Evolutionary conservation across 1,140 invertebrate genomes (phyloP).

Genomic region (Nephila pilipes): DNA sequence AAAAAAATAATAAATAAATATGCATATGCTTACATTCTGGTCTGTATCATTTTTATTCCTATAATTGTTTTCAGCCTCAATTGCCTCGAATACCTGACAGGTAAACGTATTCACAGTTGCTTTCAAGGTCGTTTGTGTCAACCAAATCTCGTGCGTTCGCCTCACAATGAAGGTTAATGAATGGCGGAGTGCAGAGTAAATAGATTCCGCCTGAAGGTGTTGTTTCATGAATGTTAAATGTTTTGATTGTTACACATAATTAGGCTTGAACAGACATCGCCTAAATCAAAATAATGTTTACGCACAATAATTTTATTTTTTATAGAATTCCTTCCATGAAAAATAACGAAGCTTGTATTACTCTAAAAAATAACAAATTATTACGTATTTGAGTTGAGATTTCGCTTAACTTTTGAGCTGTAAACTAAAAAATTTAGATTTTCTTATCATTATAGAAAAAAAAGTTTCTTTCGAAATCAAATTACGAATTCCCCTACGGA

Average conservation of each 20-base stretch:
- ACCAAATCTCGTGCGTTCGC: not conserved
- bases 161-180: not conserved
- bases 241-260: not conserved
- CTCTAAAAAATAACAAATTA: too few species aligned
- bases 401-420: too few species aligned
- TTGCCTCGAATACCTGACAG: not conserved
- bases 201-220: not conserved
- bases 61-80: not conserved
- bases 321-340: too few species aligned
- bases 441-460: too few species aligned
- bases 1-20: not conserved
- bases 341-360: too few species aligned
- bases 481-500: too few species aligned
- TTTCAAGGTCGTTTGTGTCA: not conserved
- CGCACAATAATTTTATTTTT: too few species aligned
- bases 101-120: not conserved
- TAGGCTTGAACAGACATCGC: too few species aligned
- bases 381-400: too few species aligned
- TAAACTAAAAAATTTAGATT: too few species aligned
- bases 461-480: too few species aligned
- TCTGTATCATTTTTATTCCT: not conserved
- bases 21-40: not conserved
- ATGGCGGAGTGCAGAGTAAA: not conserved
- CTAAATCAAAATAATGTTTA: too few species aligned
- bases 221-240: not conserved